Base-by-base conservation (phyloP, 2,797 vertebrate species). In the Hylomyscus alleni region DNA sequence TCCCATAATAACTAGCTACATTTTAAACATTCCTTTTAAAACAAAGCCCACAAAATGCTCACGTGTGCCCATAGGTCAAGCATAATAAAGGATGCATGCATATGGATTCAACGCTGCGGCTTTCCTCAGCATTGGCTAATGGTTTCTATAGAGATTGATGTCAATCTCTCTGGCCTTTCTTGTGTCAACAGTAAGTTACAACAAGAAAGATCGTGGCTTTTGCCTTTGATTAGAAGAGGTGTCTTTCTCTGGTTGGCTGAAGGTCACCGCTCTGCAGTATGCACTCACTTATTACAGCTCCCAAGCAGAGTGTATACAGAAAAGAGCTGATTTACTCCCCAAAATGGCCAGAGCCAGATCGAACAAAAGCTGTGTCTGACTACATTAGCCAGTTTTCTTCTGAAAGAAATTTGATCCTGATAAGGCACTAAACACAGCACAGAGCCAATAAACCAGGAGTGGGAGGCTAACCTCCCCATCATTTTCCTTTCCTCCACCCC, bases 161-260 rank as follows among this genome's bases (percentile, higher is more conserved):
- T 98, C 99, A 98, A 99, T 99, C 98, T 98, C 98, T 98, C 98
- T 99, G 99, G 99, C 99, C 99, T 99, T 99, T 99, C 98, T 98
- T 99, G 98, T 99, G 98, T 99, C 98, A 99, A 99, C 98, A 99
- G 97, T 98, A 98, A 98, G 98, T 98, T 99, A 98, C 98, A 98
- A 98, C 98, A 98, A 98, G 98, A 98, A 99, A 99, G 99, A 99
- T 98, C 98, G 98, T 98, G 98, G 98, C 98, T 99, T 99, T 98
- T 98, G 98, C 98, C 98, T 98, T 98, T 99, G 98, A 99, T 99
- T 99, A 99, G 98, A 99, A 98, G 98, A 98, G 98, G 98, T 98
- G 98, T 98, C 98, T 98, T 98, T 98, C 98, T 98, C 98, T 98
- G 98, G 98, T 98, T 98, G 98, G 98, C 98, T 98, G 99, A 99